These are phyloP conservation scores for Metellina segmentata DNA, from an alignment of 2,888 invertebrate species.

Conservation along the genomic window DNA sequence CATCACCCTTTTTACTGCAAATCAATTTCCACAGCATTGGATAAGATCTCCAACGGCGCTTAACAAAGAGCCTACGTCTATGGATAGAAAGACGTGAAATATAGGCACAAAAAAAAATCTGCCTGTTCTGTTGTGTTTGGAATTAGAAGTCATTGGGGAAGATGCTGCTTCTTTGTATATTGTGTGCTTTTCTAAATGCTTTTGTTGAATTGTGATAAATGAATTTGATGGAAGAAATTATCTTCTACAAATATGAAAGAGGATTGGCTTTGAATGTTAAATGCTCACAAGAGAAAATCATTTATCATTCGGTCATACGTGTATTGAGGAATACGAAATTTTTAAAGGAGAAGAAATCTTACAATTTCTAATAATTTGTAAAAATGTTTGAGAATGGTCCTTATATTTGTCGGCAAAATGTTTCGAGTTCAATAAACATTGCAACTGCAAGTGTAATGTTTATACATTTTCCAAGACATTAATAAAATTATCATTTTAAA, in stretches of 20 bases:
- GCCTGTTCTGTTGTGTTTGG: not conserved
- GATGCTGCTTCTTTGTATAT: not conserved
- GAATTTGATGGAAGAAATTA: not conserved
- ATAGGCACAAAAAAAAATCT: not conserved
- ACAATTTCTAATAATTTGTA: too few relatives aligned
- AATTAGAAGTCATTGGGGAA: not conserved
- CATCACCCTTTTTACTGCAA: conserved; percentile 55
- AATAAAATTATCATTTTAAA: too few relatives aligned
- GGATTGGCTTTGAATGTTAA: not conserved
- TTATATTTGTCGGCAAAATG: too few relatives aligned
- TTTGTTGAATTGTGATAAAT: conserved; percentile 2
- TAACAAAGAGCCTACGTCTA: not conserved
- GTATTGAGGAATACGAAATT: too few relatives aligned
- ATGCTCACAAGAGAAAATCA: not conserved
- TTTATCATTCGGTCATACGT: not conserved
- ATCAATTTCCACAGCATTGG: conserved; percentile 43
- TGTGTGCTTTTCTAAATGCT: not conserved
- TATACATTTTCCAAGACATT: too few relatives aligned
- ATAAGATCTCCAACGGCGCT: not conserved
- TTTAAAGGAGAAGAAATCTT: too few relatives aligned
- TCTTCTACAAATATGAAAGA: not conserved
- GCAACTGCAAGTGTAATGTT: too few relatives aligned
- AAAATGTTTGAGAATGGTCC: too few relatives aligned
- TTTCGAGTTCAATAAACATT: too few relatives aligned
- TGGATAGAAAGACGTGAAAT: not conserved